phyloP scores from a whole-genome alignment of 2,888 invertebrate genomes.

The Phasia obesa region DNA sequence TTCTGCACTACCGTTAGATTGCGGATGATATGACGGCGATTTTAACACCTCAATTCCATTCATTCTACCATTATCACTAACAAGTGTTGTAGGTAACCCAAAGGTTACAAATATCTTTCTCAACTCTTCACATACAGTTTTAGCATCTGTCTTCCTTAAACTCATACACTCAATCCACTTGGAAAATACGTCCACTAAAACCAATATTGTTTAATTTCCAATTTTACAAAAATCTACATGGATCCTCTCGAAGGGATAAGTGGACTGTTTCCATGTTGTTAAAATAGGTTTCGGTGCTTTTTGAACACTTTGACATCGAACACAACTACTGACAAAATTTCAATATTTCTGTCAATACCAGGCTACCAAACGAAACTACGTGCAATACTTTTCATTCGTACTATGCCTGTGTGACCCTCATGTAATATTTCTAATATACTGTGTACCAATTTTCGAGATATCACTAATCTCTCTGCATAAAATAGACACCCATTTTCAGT shows the following conservation, averaged over 20 bases:
- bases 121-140: conserved; percentile 9
- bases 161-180: conserved; percentile 35
- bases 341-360: no score
- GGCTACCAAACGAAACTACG: conserved; percentile 63
- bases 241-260: conserved; percentile 45
- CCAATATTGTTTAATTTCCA: conserved; percentile 11
- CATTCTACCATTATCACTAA: conserved; percentile 34
- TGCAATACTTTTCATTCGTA: no score
- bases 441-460: conserved; percentile 11
- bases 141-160: conserved; percentile 16
- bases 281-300: conserved; percentile 31
- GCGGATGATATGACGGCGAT: conserved; percentile 30
- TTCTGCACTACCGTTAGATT: conserved; percentile 34
- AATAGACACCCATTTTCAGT: conserved; percentile 58
- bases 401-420: conserved; percentile 72
- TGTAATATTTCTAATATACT: conserved; percentile 71
- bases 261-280: conserved; percentile 25
- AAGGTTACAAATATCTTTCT: conserved; percentile 27
- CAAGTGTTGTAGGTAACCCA: conserved; percentile 10
- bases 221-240: conserved; percentile 46
- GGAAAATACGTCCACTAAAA: conserved; percentile 27
- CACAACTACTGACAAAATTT: conserved; percentile 72
- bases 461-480: conserved; percentile 48
- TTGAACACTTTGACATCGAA: conserved; percentile 32
- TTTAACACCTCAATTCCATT: conserved; percentile 30